Percentiles rank a stretch among this genome's conserved stretches.
These are phyloP conservation scores for Acleris literana DNA, from an alignment of 2,888 invertebrate genomes.

Conservation along the genomic window DNA sequence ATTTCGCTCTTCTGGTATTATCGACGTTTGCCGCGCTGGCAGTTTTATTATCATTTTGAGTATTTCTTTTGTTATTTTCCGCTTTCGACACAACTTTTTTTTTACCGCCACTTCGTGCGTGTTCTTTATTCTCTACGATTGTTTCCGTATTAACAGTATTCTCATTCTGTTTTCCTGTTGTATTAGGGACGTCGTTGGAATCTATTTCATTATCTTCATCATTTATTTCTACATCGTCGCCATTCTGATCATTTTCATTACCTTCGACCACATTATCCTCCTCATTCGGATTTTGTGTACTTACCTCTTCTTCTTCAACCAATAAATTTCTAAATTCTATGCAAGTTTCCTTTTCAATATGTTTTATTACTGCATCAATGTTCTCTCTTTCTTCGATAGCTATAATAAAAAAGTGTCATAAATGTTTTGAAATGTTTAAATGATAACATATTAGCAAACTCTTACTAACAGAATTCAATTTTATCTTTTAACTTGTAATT, in stretches of 20 bases:
- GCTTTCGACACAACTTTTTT: neutral
- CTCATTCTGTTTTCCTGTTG: neutral
- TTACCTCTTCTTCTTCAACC: slow-evolving; percentile 34
- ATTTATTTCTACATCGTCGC: neutral
- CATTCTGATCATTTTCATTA: neutral
- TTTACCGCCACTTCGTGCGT: neutral
- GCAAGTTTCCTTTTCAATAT: slow-evolving; percentile 74
- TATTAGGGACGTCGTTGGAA: neutral
- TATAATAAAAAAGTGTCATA: slow-evolving; percentile 41
- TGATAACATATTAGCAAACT: neutral
- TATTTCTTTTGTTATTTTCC: neutral
- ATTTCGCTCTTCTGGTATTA: neutral
- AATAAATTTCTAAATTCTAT: slow-evolving; percentile 59
- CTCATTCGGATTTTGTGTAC: neutral
- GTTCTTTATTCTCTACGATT: neutral
- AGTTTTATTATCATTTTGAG: neutral
- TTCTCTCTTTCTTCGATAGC: slow-evolving; percentile 72
- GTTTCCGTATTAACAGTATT: neutral
- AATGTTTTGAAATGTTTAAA: neutral
- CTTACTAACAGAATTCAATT: slow-evolving; percentile 68
- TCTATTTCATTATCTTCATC: slow-evolving; percentile 7
- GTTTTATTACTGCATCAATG: slow-evolving; percentile 64
- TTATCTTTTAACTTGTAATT: slow-evolving; percentile 60
- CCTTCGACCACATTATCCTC: slow-evolving; percentile 1
- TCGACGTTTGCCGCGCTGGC: too few species aligned